phyloP scores from a whole-genome alignment of 2,113 vertebrate species.

The Myotis brandtii region DNA sequence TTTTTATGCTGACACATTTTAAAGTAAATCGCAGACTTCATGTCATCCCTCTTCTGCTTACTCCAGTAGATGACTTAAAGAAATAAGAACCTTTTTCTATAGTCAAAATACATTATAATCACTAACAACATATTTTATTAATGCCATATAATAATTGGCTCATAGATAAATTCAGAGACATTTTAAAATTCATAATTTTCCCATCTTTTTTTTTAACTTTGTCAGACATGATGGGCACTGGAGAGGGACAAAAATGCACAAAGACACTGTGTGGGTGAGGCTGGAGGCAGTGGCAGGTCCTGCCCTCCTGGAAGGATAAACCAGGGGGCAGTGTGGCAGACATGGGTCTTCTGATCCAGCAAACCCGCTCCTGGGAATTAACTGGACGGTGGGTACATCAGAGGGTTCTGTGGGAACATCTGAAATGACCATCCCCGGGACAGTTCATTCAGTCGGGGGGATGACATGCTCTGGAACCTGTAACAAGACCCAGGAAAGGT shows the following conservation, averaged over 20 bases:
- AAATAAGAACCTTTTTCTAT: not conserved
- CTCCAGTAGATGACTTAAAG: not conserved
- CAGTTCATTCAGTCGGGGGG: not conserved
- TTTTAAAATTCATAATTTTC: not conserved
- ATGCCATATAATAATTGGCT: not conserved
- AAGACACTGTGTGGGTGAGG: not conserved
- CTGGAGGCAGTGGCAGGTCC: not conserved
- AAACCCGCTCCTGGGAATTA: not conserved
- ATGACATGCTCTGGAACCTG: not conserved
- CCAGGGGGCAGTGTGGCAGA: no score
- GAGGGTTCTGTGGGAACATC: no score
- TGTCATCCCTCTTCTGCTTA: not conserved
- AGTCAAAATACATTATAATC: not conserved
- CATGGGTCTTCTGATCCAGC: not conserved
- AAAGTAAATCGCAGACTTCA: not conserved
- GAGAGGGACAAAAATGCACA: not conserved
- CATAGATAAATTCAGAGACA: not conserved
- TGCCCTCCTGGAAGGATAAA: not conserved
- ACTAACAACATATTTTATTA: not conserved
- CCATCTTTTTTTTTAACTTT: not conserved
- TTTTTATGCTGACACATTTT: not conserved
- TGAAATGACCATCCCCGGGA: not conserved
- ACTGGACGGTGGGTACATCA: no score
- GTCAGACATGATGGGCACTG: not conserved
- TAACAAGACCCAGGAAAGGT: not conserved